Evolutionary conservation across 2,797 vertebrate species (phyloP), one percentile per base, ranked within the genome.

Genomic region (Natrix natrix): DNA sequence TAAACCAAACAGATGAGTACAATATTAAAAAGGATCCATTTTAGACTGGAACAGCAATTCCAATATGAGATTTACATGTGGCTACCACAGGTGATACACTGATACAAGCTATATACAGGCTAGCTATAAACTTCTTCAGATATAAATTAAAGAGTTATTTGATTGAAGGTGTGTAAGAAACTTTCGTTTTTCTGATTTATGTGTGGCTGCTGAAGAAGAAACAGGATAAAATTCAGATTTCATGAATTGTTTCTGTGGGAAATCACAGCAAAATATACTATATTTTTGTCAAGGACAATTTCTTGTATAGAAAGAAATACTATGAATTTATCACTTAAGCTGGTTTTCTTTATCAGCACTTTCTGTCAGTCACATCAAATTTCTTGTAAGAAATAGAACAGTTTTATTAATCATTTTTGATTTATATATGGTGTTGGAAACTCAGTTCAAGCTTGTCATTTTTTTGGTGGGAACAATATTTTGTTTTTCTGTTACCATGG

Each of bases 61-160:
- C 96, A 96, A 96, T 97, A 94, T 95, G 91, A 95, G 94, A 96
- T 96, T 97, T 97, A 97, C 97, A 94, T 97, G 94, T 95, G 66
- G 92, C 93, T 94, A 92, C 95, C 95, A 96, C 87, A 94, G 91
- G 95, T 97, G 94, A 97, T 20, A 37, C n/a, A n/a, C 95, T 97
- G 94, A 97, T 20, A 37, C 32, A 74, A 32, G 16, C 32, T 74
- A 37, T 74, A 74, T 95, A 48, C 10, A 54, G 61, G 94, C 94
- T 96, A 95, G 90, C 0, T 24, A 92, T 93, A 95, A 95, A 95
- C 92, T 54, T 90, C 95, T 96, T 90, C 83, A 93, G 95, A 94
- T 97, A 96, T 95, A 96, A 96, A 94, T 92, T 93, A 90, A 96
- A 91, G 52, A 91, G 87, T 74, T 93, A 91, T 95, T 89, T 96